Evolutionary conservation across 2,113 vertebrate genomes (phyloP), one percentile per base, ranked within the genome.

Genomic region (Herpailurus yagouaroundi): DNA sequence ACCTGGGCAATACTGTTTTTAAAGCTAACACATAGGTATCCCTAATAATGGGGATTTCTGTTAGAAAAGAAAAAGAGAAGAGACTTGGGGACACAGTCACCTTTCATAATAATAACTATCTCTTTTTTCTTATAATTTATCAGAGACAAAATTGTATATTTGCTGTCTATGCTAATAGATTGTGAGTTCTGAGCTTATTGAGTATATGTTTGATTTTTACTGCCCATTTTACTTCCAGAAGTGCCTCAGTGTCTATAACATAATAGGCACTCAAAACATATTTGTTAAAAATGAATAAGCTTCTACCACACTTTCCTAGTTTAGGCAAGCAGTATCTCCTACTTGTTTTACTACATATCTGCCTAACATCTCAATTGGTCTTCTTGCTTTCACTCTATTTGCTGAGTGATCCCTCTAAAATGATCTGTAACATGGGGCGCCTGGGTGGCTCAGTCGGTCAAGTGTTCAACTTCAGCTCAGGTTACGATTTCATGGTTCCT

Each of bases 261-360:
- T 48, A 76, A 93, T 7, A 91, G 52, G 48, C 12, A 91, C 27
- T 91, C 19, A 88, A 76, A 90, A 60, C 1, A 48, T 25, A 66
- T 52, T 90, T 95, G n/a, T 23, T 90, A 88, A 87, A 96, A 91
- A 66, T 76, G 48, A 55, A 74, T 38, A 87, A 63, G 41, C 80
- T 82, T 4, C 50, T 19, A 79, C 27, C 41, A 77, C 5, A 48
- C 0, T 48, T 64, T 69, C 27, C n/a, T 81, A 84, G 82, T 74
- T 89, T 12, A 68, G 33, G 13, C 33, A 66, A 76, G 14, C 1
- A 55, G 14, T 64, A 23, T 77, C 41, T 88, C 33, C 50, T 81
- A 16, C 8, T 36, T 86, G 16, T 12, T 38, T 96, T 73, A 73
- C 27, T 77, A 57, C 8, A n/a, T 93, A 88, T 86, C 77, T 85